Conservation (phyloP, 2,888 invertebrate species). For the Synanthedon andrenaeformis region DNA sequence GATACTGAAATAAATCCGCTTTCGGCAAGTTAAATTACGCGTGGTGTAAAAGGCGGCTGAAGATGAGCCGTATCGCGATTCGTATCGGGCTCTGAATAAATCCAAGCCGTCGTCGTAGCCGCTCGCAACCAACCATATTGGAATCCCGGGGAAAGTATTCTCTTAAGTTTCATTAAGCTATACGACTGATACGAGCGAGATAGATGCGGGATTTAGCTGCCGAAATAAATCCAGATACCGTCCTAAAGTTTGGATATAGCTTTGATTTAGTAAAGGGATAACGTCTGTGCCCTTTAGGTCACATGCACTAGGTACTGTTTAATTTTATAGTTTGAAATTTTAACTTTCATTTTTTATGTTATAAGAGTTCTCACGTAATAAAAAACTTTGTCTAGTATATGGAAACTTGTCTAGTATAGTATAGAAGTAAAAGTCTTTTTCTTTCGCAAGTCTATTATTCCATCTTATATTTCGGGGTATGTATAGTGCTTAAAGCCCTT, state of each 20-base stretch:
- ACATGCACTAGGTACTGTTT: too few relatives aligned
- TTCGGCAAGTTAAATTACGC: conserved; percentile 61
- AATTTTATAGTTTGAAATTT: too few relatives aligned
- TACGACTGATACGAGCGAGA: conserved; percentile 42
- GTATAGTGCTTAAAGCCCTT: conserved; percentile 3
- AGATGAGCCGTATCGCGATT: conserved; percentile 43
- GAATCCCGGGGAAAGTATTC: conserved; percentile 54
- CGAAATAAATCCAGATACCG: conserved; percentile 25
- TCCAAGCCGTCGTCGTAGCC: conserved; percentile 38
- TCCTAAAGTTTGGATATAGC: neutral
- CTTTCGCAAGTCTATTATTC: too few relatives aligned
- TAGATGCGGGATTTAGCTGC: conserved; percentile 15
- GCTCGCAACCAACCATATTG: conserved; percentile 41
- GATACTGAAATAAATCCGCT: conserved; percentile 51
- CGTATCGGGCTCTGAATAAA: conserved; percentile 55
- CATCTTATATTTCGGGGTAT: too few relatives aligned
- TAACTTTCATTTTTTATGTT: too few relatives aligned
- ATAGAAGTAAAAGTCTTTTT: too few relatives aligned
- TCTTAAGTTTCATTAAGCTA: conserved; percentile 68
- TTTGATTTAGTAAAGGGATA: neutral
- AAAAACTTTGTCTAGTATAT: too few relatives aligned
- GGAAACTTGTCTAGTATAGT: too few relatives aligned
- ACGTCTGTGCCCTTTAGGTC: neutral
- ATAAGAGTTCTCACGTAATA: too few relatives aligned
- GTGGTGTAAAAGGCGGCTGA: conserved; percentile 30